Evolutionary conservation across 2,113 vertebrate species (phyloP).

Genomic region (Corydoras sp.): DNA sequence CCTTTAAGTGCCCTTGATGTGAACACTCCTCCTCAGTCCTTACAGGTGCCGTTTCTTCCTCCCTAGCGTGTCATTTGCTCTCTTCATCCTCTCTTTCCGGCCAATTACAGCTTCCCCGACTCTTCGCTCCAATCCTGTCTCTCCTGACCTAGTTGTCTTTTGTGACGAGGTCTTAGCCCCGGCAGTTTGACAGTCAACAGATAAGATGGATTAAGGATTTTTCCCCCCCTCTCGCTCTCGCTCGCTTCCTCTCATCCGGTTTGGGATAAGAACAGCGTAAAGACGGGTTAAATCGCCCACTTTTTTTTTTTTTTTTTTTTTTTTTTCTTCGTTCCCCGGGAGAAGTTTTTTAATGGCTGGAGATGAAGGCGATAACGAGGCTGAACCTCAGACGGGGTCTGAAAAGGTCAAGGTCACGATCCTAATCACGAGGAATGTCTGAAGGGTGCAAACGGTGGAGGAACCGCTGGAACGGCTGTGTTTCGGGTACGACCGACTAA

Average conservation of each 20-base stretch:
- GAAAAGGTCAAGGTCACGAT: conserved; percentile 67
- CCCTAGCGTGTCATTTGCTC: conserved; percentile 34
- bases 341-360: conserved; percentile 76
- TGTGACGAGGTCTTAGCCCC: conserved; percentile 77
- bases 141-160: conserved; percentile 77
- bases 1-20: too few species aligned
- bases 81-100: conserved; percentile 49
- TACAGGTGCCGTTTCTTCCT: conserved; percentile 27
- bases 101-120: conserved; percentile 71
- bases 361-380: conserved; percentile 69
- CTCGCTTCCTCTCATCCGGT: conserved; percentile 62
- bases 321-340: conserved; percentile 40
- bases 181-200: conserved; percentile 80
- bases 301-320: conserved; percentile 42
- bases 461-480: too few species aligned
- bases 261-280: conserved; percentile 76
- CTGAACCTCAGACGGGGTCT: conserved; percentile 66
- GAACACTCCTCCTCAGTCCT: too few species aligned
- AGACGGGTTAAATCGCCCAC: conserved; percentile 76
- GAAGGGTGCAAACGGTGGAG: conserved; percentile 32
- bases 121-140: conserved; percentile 64
- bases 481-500: too few species aligned
- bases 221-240: conserved; percentile 25
- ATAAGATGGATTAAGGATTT: conserved; percentile 80
- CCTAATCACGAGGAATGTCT: conserved; percentile 53